Percentiles rank a stretch among this genome's conserved stretches.
Conservation (phyloP, 2,888 invertebrate species). For the Coleophora flavipennella region DNA sequence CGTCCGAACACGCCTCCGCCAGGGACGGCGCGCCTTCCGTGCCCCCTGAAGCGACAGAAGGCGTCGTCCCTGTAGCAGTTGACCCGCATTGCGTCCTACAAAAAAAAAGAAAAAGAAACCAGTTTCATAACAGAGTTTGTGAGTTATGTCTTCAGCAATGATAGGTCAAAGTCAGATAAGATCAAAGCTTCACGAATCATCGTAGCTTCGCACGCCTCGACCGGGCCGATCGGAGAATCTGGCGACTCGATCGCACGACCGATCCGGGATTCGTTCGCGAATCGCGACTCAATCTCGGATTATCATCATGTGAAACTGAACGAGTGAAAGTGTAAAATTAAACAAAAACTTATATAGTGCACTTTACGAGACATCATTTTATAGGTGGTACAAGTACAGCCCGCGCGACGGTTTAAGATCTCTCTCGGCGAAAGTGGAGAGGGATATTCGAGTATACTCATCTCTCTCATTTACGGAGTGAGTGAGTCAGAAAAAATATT, state of each 20-base stretch:
- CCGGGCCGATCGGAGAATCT: constrained; percentile 34
- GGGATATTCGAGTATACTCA: too few species aligned
- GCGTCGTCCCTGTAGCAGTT: constrained; percentile 52
- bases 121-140: too few species aligned
- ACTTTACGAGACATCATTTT: too few species aligned
- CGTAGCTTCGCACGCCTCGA: constrained; percentile 45
- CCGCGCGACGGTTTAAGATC: too few species aligned
- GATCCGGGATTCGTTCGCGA: constrained; percentile 37
- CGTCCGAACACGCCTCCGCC: constrained; percentile 94
- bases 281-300: constrained; percentile 73
- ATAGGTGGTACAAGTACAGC: too few species aligned
- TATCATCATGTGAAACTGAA: constrained; percentile 59
- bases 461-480: too few species aligned
- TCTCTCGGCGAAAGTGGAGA: too few species aligned
- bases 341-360: too few species aligned
- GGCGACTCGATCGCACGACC: constrained; percentile 35
- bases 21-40: constrained; percentile 79
- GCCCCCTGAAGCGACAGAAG: constrained; percentile 49
- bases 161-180: constrained; percentile 54
- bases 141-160: neutral
- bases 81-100: constrained; percentile 61
- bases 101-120: constrained; percentile 17
- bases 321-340: neutral
- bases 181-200: constrained; percentile 67
- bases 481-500: too few species aligned